Percentiles rank a stretch among this genome's conserved stretches.
Conservation (phyloP, 2,797 vertebrate genomes). For the Smutsia gigantea region DNA sequence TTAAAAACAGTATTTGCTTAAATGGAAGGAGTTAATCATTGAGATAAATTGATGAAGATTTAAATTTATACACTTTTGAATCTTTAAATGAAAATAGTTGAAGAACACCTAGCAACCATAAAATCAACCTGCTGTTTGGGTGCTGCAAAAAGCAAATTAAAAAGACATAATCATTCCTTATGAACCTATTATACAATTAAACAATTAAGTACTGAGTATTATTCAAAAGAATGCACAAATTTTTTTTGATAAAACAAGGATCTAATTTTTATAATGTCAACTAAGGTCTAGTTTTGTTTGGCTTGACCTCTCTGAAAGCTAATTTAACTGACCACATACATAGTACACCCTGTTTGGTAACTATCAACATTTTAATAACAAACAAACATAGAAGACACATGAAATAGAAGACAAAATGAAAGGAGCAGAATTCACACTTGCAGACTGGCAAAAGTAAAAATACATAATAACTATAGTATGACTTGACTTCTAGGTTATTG, state of each 20-base stretch:
- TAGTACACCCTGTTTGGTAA: background rate
- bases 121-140: background rate
- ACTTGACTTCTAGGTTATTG: background rate
- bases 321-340: background rate
- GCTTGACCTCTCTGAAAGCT: background rate
- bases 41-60: background rate
- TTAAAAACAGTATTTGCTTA: background rate
- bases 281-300: slow-evolving; percentile 7
- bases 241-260: background rate
- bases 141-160: background rate
- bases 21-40: background rate
- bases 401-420: slow-evolving; percentile 5
- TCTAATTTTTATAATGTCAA: background rate
- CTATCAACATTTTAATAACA: background rate
- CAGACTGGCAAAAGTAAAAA: background rate
- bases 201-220: background rate
- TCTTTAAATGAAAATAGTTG: background rate
- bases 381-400: background rate
- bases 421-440: background rate
- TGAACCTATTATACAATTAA: background rate
- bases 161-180: background rate
- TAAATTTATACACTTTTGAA: background rate
- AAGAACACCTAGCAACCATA: background rate
- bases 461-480: background rate
- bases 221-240: background rate